These are phyloP conservation scores for Centrocercus urophasianus DNA, from an alignment of 2,113 vertebrate genomes.

Conservation along the genomic window DNA sequence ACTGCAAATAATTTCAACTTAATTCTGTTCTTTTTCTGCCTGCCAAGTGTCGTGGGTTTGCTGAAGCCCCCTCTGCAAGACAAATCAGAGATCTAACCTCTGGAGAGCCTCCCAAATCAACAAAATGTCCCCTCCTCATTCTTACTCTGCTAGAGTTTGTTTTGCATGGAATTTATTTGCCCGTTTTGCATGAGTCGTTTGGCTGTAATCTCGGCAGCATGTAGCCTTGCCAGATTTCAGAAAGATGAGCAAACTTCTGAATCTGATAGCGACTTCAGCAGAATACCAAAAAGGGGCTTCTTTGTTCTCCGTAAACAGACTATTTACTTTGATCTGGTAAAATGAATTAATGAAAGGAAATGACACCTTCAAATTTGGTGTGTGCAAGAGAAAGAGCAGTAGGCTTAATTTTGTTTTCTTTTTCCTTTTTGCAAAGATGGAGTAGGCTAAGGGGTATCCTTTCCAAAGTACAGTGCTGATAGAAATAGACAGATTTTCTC, in stretches of 20 bases:
- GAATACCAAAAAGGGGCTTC: slow-evolving; percentile 81
- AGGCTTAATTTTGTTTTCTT: slow-evolving; percentile 16
- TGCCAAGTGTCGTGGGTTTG: background rate
- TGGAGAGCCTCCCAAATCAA: background rate
- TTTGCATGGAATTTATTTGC: slow-evolving; percentile 67
- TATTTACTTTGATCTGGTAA: slow-evolving; percentile 93
- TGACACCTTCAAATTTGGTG: slow-evolving; percentile 51
- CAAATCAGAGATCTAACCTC: background rate
- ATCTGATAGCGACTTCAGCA: slow-evolving; percentile 82
- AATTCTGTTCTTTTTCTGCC: background rate
- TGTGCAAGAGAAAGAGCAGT: slow-evolving; percentile 30
- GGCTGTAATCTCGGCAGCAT: slow-evolving; percentile 80
- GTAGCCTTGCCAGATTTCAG: slow-evolving; percentile 78
- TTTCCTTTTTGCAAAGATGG: background rate
- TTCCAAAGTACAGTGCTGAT: slow-evolving; percentile 31
- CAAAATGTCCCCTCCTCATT: slow-evolving; percentile 39
- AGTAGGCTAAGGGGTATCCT: slow-evolving; percentile 23
- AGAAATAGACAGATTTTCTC: slow-evolving; percentile 66
- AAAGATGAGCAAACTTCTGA: slow-evolving; percentile 88
- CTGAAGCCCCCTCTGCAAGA: background rate
- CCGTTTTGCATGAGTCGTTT: slow-evolving; percentile 72
- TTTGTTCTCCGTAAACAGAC: slow-evolving; percentile 93
- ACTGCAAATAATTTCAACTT: slow-evolving; percentile 26
- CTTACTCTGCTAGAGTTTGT: slow-evolving; percentile 53
- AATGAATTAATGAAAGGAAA: slow-evolving; percentile 82